Evolutionary conservation across 1,140 invertebrate species (phyloP), one percentile per base, ranked within the genome.

Genomic region (Nasonia vitripennis): DNA sequence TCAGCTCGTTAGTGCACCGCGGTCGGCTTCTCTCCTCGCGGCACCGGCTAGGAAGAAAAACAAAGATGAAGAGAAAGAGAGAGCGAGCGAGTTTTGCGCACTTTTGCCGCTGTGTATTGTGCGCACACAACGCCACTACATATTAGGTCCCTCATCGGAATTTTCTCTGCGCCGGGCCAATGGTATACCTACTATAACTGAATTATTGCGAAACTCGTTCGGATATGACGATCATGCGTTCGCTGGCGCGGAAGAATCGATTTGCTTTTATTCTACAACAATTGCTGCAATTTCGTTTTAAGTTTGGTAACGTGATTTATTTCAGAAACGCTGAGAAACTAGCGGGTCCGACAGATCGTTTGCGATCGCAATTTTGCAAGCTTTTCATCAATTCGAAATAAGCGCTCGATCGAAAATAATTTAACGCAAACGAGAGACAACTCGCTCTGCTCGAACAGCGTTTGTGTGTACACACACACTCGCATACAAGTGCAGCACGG

Each of bases 1-100:
- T 90, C 89, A 91, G 89, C 88, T 91, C 89, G 89, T 91, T 91
- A 91, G 88, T 71, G 85, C 45, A 11, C 31, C 68, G 51, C 55
- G 70, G 73, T 48, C 14, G 68, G 45, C 77, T 55, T 62, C 45
- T 78, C n/a, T 78, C 68, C 23, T 3, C 68, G 27, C 7, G 2
- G 17, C 67, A 31, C 68, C 45, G 11, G 14, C 45, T 70, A 37
- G 31, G 37, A 51, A n/a, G 55, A 62, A 62, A 62, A 62, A 62
- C 55, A 62, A 62, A n/a, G 2, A 70, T 20, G 27, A 3, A 27
- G 31, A 77, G 37, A 37, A 3, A 68, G 37, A 41, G 20, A 83
- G n/a, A 74, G 55, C 78, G n/a, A 74, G 55, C 31, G 82, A 37
- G 51, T 62, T 62, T 62, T n/a, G 20, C 17, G 7, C 17, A 62